Percentiles rank a stretch among this genome's conserved stretches.
Evolutionary conservation across 2,888 invertebrate species (phyloP).

Genomic region (Laspeyria flexula): DNA sequence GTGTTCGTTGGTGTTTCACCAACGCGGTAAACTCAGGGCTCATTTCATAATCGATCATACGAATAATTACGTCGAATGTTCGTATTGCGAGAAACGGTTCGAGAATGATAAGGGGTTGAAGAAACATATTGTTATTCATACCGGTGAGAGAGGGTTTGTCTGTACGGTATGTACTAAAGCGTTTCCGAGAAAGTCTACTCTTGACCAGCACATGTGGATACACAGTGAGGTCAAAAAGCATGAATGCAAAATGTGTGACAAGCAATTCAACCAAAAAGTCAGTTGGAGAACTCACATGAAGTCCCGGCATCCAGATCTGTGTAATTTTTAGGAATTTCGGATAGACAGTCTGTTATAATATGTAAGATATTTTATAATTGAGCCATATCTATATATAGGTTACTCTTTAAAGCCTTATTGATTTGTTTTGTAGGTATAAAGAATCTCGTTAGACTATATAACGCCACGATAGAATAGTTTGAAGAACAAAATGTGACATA

Average conservation of each 20-base stretch:
- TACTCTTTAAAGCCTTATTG: too few relatives aligned
- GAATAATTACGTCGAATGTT: slow-evolving; percentile 36
- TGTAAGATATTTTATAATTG: neutral
- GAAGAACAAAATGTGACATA: slow-evolving; percentile 34
- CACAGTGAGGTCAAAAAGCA: slow-evolving; percentile 57
- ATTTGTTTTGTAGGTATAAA: too few relatives aligned
- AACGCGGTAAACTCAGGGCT: slow-evolving; percentile 33
- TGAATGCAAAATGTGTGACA: slow-evolving; percentile 53
- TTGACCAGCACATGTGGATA: slow-evolving; percentile 60
- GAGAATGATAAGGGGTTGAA: slow-evolving; percentile 41
- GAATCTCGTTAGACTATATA: too few relatives aligned
- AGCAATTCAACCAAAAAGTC: slow-evolving; percentile 57
- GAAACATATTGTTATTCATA: slow-evolving; percentile 47
- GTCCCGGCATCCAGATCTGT: slow-evolving; percentile 63
- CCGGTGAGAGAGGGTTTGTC: slow-evolving; percentile 50
- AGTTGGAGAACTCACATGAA: slow-evolving; percentile 66
- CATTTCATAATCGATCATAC: slow-evolving; percentile 51
- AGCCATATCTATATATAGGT: neutral
- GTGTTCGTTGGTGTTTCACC: slow-evolving; percentile 31
- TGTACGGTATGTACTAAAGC: slow-evolving; percentile 57
- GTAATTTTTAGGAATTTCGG: slow-evolving; percentile 30
- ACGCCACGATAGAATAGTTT: too few relatives aligned
- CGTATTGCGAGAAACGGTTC: slow-evolving; percentile 43
- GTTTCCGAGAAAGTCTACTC: slow-evolving; percentile 50
- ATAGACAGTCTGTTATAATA: neutral